Conservation (phyloP, 2,888 invertebrate genomes). For the Phortica magna region DNA sequence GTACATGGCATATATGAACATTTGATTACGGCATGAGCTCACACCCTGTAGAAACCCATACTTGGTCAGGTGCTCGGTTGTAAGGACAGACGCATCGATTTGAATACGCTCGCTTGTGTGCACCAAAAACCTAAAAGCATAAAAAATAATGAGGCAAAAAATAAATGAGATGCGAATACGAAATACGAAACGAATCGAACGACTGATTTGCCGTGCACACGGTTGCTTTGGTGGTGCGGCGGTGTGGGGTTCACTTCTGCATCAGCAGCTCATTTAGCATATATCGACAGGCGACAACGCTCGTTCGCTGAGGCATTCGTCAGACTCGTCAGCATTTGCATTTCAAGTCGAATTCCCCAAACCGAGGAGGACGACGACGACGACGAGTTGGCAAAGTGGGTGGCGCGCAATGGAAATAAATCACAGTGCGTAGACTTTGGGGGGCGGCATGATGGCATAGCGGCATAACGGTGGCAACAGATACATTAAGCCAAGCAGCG, state of each 20-base stretch:
- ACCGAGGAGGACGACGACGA: slow-evolving; percentile 63
- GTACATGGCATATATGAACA: not conserved
- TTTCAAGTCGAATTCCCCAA: slow-evolving; percentile 74
- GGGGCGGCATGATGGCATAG: not conserved
- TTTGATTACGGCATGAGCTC: slow-evolving; percentile 40
- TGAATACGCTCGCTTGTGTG: slow-evolving; percentile 30
- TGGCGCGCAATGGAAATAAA: slow-evolving; percentile 68
- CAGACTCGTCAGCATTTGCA: slow-evolving; percentile 69
- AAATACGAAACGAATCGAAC: slow-evolving; percentile 17
- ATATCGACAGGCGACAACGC: slow-evolving; percentile 43
- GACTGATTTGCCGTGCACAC: slow-evolving; percentile 29
- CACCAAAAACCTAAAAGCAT: slow-evolving; percentile 30
- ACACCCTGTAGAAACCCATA: not conserved
- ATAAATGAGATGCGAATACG: slow-evolving; percentile 43
- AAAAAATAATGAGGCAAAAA: slow-evolving; percentile 35
- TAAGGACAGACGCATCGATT: too few relatives aligned
- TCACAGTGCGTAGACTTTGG: slow-evolving; percentile 59
- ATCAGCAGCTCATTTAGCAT: slow-evolving; percentile 62
- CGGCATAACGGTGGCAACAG: slow-evolving; percentile 47
- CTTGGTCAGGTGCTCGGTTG: not conserved
- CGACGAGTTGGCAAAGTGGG: slow-evolving; percentile 28
- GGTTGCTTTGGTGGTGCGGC: not conserved
- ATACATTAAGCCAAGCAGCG: slow-evolving; percentile 63
- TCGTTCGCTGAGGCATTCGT: slow-evolving; percentile 64
- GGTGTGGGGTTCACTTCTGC: slow-evolving; percentile 32